phyloP scores from a whole-genome alignment of 2,888 invertebrate species.

The Acleris holmiana region DNA sequence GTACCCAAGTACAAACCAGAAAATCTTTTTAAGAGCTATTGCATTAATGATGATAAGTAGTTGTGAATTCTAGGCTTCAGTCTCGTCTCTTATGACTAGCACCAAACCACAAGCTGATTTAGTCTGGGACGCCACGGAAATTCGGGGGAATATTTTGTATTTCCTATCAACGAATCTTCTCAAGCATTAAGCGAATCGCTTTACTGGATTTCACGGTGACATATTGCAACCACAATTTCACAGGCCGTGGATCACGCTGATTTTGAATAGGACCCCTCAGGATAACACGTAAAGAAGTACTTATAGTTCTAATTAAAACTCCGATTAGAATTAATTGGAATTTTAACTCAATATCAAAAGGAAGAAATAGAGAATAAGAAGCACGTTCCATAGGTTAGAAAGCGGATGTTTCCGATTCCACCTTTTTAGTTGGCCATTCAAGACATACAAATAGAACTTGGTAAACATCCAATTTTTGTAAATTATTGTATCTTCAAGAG shows the following conservation, averaged over 20 bases:
- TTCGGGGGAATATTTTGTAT: constrained; percentile 44
- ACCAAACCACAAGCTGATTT: constrained; percentile 38
- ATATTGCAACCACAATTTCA: constrained; percentile 35
- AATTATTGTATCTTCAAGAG: no score
- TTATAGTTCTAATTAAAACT: constrained; percentile 8
- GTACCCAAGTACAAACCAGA: no score
- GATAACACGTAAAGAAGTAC: constrained; percentile 3
- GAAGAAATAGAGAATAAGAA: no score
- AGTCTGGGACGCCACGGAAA: constrained; percentile 37
- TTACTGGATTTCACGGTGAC: constrained; percentile 37
- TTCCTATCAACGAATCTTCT: constrained; percentile 45
- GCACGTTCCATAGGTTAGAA: no score
- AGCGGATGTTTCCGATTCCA: no score
- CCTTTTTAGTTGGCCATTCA: no score
- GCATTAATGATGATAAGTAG: no score
- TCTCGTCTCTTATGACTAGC: constrained; percentile 19
- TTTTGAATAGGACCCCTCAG: constrained; percentile 16
- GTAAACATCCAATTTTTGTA: no score
- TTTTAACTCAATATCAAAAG: background rate
- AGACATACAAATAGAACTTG: no score
- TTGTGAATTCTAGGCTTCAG: no score
- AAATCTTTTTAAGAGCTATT: no score
- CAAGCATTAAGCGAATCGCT: constrained; percentile 46
- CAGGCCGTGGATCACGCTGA: constrained; percentile 26
- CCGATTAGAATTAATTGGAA: background rate